Percentiles rank a stretch among this genome's conserved stretches.
phyloP scores from a whole-genome alignment of 2,888 invertebrate species.

The Osmoderma eremita region DNA sequence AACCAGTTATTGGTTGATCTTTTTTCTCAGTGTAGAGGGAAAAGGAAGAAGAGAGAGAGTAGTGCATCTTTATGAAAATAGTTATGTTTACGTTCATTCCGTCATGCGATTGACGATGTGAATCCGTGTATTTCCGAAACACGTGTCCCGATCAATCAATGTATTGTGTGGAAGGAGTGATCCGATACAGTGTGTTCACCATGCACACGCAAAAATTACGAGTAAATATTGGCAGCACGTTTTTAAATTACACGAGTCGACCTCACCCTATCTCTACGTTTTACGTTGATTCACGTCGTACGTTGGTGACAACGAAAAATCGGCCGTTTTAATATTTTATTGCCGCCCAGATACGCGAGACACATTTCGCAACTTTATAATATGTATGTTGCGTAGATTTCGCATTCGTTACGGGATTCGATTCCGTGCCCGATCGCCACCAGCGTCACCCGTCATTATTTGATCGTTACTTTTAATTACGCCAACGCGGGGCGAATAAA shows the following conservation, averaged over 20 bases:
- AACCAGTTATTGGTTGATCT: no score
- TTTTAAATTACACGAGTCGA: background rate
- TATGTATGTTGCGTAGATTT: background rate
- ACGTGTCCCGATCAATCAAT: no score
- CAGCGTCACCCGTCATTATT: slow-evolving; percentile 34
- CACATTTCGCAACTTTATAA: slow-evolving; percentile 37
- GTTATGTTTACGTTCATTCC: no score
- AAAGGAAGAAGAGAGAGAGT: no score
- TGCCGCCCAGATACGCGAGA: slow-evolving; percentile 21
- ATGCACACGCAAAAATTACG: no score
- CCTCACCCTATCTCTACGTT: background rate
- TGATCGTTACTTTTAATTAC: slow-evolving; percentile 38
- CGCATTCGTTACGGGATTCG: slow-evolving; percentile 7
- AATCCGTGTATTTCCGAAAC: no score
- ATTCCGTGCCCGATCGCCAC: slow-evolving; percentile 15
- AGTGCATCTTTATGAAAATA: no score
- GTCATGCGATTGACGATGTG: no score
- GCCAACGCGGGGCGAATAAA: slow-evolving; percentile 19
- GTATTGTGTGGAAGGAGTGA: no score
- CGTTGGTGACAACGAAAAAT: background rate
- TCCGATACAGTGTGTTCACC: no score
- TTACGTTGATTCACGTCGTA: background rate
- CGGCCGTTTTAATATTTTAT: slow-evolving; percentile 31
- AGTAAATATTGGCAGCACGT: no score
- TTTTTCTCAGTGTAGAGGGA: no score